Evolutionary conservation across 2,888 invertebrate genomes (phyloP).

Genomic region (Brachypterus glaber): DNA sequence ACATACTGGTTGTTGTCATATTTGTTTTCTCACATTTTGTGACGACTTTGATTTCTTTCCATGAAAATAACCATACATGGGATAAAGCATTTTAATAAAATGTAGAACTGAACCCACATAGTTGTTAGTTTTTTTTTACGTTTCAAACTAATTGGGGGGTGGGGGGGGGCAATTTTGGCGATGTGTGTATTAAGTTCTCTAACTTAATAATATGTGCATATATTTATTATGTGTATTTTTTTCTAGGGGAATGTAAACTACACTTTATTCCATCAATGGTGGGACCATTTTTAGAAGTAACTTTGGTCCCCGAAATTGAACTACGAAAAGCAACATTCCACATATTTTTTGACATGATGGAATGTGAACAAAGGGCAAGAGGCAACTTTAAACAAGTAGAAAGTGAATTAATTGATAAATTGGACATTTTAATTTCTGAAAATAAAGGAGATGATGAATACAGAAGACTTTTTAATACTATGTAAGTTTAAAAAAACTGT

Average conservation of each 20-base stretch:
- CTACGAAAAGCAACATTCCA: constrained; percentile 82
- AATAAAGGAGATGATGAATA: constrained; percentile 93
- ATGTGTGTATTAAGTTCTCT: constrained; percentile 3
- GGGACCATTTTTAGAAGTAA: constrained; percentile 87
- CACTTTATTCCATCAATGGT: constrained; percentile 89
- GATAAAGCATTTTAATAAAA: too few species aligned
- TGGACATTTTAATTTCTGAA: constrained; percentile 85
- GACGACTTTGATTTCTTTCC: too few species aligned
- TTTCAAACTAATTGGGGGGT: constrained; percentile 4
- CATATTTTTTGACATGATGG: constrained; percentile 93
- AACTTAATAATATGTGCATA: too few species aligned
- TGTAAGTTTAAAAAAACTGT: constrained; percentile 69
- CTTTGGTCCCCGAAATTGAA: constrained; percentile 77
- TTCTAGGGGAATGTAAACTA: constrained; percentile 67
- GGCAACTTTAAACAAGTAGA: constrained; percentile 88
- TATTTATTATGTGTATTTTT: constrained; percentile 8
- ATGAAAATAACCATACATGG: too few species aligned
- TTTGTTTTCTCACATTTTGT: too few species aligned
- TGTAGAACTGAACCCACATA: too few species aligned
- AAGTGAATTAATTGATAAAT: constrained; percentile 85
- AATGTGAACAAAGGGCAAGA: constrained; percentile 72
- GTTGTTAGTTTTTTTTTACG: constrained; percentile 9
- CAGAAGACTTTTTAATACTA: constrained; percentile 84
- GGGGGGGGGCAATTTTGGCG: too few species aligned
- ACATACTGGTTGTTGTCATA: too few species aligned